Evolutionary conservation across 2,888 invertebrate genomes (phyloP), one percentile per base, ranked within the genome.

Genomic region (Keiferia lycopersicella): DNA sequence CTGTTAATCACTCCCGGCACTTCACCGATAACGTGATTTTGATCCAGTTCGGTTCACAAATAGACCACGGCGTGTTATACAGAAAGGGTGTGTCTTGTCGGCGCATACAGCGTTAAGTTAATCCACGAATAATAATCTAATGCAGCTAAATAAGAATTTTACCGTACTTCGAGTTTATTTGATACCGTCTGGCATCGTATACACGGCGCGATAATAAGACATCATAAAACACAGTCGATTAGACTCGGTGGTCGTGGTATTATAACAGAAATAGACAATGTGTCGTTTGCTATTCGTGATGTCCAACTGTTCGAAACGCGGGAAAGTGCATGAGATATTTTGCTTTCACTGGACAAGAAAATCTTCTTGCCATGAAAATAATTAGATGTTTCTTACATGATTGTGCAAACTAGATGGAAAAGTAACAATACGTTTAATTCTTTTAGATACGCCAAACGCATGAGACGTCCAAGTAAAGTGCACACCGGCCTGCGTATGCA

Each of bases 321-420:
- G 69, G 73, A 74, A 75, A 75, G 74, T 70, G 66, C 67, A 69
- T 62, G 69, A 69, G 64, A 70, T 66, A 66, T 73, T 66, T 66
- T 59, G 63, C 76, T 78, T 78, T 78, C 76, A 71, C 76, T 73
- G 67, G 65, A 68, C 68, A 73, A 70, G 74, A 73, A 72, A 71
- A 74, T 76, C 72, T 70, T 69, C 73, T 74, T 72, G 68, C 72
- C 71, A 72, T 71, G 68, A 68, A 67, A 69, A 72, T 76, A 74
- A 75, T 71, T 72, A 72, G 68, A 67, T 71, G 67, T 56, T 66
- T 65, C 63, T 66, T 65, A 61, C 62, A 57, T 26, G 48, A 58
- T 63, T 58, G 48, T 63, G 50, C 63, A 58, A 48, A 48, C 58
- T 11, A 22, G 63, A 50, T 26, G 45, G 45, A 56, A 26, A 56